These are phyloP conservation scores for Carettochelys insculpta DNA, from an alignment of 2,113 vertebrate species.

Conservation along the genomic window DNA sequence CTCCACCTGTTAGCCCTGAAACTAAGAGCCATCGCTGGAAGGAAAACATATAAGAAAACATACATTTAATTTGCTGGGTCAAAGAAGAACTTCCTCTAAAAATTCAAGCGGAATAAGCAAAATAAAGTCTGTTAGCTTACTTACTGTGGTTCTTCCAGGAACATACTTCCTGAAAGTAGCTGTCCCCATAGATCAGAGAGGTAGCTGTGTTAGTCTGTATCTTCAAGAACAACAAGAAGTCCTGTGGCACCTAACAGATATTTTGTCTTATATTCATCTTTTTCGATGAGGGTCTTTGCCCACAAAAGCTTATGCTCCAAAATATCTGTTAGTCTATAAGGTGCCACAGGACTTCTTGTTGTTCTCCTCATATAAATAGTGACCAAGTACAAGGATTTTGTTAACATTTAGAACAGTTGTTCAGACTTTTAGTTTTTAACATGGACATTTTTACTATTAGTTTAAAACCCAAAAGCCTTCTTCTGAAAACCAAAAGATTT, in stretches of 20 bases:
- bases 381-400: background rate
- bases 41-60: background rate
- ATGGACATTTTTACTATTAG: background rate
- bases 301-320: too few relatives aligned
- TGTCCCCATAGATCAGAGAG: too few relatives aligned
- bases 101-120: background rate
- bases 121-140: background rate
- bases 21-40: background rate
- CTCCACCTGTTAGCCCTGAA: background rate
- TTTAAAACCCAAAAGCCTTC: background rate
- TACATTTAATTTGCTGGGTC: background rate
- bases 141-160: background rate
- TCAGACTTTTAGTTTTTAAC: background rate
- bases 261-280: too few relatives aligned
- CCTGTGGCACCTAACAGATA: too few relatives aligned
- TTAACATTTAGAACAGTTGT: background rate
- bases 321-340: too few relatives aligned
- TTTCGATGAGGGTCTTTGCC: too few relatives aligned
- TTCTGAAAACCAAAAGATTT: background rate
- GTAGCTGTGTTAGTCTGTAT: too few relatives aligned
- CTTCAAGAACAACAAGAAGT: too few relatives aligned
- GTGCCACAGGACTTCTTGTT: too few relatives aligned
- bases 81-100: conserved; percentile 2
- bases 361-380: conserved; percentile 1
- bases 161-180: background rate